Evolutionary conservation across 2,113 vertebrate species (phyloP).

Genomic region (Naja naja): DNA sequence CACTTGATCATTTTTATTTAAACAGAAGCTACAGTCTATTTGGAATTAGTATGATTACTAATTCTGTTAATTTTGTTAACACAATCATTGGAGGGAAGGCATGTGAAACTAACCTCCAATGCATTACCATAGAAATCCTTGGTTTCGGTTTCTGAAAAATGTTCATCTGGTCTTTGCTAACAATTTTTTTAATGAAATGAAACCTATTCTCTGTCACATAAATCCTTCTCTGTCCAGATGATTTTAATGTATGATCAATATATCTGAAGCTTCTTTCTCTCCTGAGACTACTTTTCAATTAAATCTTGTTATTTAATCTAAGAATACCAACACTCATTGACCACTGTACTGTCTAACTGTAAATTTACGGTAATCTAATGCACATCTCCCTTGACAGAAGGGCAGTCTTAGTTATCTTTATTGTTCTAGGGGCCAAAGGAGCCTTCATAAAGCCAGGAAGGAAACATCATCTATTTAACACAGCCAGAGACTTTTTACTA

Average conservation of each 20-base stretch:
- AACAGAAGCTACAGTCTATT: not conserved
- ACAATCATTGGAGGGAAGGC: not conserved
- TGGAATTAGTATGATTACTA: not conserved
- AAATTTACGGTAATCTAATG: conserved; percentile 75
- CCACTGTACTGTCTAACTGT: conserved; percentile 65
- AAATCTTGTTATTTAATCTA: conserved; percentile 70
- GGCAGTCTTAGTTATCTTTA: conserved; percentile 67
- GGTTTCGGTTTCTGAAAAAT: not conserved
- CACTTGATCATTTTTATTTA: not conserved
- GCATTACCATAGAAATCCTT: not conserved
- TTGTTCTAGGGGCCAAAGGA: conserved; percentile 65
- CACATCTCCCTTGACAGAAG: conserved; percentile 62
- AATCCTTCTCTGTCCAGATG: conserved; percentile 42
- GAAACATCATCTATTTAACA: conserved; percentile 74
- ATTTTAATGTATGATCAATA: conserved; percentile 51
- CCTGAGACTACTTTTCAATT: conserved; percentile 66
- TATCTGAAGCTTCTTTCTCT: conserved; percentile 52
- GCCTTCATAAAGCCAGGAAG: conserved; percentile 70
- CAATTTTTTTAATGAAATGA: conserved; percentile 10
- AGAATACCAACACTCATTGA: conserved; percentile 64
- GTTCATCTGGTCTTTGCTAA: not conserved
- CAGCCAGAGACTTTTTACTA: conserved; percentile 74
- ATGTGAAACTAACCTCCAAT: not conserved
- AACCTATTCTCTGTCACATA: conserved; percentile 26
- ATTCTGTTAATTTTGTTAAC: not conserved